phyloP scores from a whole-genome alignment of 2,113 vertebrate genomes.

The Cinclus cinclus region DNA sequence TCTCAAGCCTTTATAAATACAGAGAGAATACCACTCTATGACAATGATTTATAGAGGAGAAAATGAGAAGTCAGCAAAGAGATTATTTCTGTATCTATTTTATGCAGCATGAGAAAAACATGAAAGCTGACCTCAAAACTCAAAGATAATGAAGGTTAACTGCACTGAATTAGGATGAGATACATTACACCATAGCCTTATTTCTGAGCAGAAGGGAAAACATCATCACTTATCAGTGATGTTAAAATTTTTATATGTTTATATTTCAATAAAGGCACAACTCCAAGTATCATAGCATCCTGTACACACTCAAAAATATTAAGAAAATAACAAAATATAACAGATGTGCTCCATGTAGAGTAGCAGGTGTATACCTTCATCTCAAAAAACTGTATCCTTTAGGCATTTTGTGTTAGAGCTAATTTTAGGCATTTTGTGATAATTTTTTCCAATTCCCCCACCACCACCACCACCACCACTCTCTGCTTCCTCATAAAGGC shows the following conservation, averaged over 20 bases:
- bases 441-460: not conserved
- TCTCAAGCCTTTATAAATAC: not conserved
- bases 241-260: not conserved
- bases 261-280: not conserved
- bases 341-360: not conserved
- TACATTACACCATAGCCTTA: not conserved
- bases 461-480: accelerated
- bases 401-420: not conserved
- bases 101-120: not conserved
- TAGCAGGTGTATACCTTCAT: not conserved
- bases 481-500: not conserved
- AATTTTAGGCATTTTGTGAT: not conserved
- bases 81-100: not conserved
- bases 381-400: not conserved
- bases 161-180: not conserved
- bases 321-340: not conserved
- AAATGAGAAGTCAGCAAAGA: not conserved
- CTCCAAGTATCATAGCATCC: not conserved
- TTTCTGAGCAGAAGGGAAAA: not conserved
- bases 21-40: not conserved
- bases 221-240: not conserved
- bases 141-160: not conserved
- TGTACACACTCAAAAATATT: not conserved
- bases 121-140: not conserved
- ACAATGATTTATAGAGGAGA: not conserved